Conservation (phyloP, 2,888 invertebrate genomes). For the Lithophane leautieri region DNA sequence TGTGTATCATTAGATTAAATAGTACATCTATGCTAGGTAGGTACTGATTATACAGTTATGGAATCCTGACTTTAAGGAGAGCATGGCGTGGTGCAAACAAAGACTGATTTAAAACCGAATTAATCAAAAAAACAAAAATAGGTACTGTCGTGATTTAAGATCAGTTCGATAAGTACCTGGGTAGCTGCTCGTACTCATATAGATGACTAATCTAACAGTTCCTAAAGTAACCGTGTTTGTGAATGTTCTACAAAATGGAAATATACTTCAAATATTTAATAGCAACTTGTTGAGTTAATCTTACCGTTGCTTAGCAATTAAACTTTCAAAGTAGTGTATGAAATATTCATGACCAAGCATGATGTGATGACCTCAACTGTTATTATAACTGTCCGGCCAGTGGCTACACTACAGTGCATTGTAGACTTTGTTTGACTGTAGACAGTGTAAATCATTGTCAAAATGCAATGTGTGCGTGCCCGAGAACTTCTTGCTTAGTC, state of each 20-base stretch:
- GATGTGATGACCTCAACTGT: conserved; percentile 76
- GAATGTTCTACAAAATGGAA: conserved; percentile 42
- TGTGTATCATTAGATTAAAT: no score
- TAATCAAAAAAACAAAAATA: not conserved
- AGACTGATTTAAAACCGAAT: not conserved
- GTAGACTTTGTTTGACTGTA: conserved; percentile 42
- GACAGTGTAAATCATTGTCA: conserved; percentile 51
- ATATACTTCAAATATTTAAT: conserved; percentile 61
- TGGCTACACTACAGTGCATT: conserved; percentile 53
- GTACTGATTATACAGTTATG: not conserved
- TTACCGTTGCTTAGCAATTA: conserved; percentile 60
- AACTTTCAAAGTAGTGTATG: conserved; percentile 71
- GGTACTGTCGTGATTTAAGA: conserved; percentile 12
- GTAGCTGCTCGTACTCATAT: conserved; percentile 27
- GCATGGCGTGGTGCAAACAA: not conserved
- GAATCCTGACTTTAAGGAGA: not conserved
- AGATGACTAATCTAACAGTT: conserved; percentile 56
- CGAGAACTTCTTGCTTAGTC: conserved; percentile 66
- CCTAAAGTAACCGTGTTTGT: conserved; percentile 34
- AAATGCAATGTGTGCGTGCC: conserved; percentile 58
- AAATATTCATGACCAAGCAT: conserved; percentile 77
- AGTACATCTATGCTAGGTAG: no score
- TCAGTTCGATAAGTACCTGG: conserved; percentile 25
- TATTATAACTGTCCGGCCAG: conserved; percentile 78
- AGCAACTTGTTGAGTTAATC: conserved; percentile 54